A percentile compares a stretch with the other conserved stretches of the same genome.
These are phyloP conservation scores for Parnassius orleans DNA, from an alignment of 2,888 invertebrate species.

Conservation along the genomic window DNA sequence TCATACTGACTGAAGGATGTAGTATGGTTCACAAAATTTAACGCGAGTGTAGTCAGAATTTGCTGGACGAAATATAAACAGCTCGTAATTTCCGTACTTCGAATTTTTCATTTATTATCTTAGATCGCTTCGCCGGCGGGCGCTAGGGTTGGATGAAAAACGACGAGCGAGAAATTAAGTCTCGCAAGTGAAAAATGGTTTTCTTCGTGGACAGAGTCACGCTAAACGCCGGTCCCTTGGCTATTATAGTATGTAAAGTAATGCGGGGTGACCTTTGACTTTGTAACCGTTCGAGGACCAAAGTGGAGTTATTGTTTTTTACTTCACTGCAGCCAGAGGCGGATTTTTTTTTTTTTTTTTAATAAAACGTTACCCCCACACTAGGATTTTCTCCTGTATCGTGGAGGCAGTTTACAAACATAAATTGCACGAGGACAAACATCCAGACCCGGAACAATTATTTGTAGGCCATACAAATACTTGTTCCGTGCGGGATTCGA, in stretches of 20 bases:
- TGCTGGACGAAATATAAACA: too few relatives aligned
- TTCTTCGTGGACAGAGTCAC: conserved; percentile 51
- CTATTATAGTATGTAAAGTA: conserved; percentile 36
- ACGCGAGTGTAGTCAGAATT: too few relatives aligned
- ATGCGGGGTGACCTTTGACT: conserved; percentile 26
- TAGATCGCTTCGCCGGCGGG: conserved; percentile 23
- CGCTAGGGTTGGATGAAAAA: conserved; percentile 70
- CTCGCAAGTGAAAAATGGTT: conserved; percentile 70
- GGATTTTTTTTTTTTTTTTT: too few relatives aligned
- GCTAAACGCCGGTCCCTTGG: conserved; percentile 33
- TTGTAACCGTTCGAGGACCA: conserved; percentile 12
- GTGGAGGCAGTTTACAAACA: too few relatives aligned
- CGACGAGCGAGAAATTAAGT: conserved; percentile 70
- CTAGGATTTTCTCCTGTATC: too few relatives aligned
- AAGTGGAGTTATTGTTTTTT: conserved; percentile 1
- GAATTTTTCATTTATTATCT: conserved; percentile 22
- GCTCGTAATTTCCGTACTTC: neutral
- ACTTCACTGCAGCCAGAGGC: neutral
- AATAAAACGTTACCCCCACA: too few relatives aligned
- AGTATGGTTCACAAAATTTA: too few relatives aligned
- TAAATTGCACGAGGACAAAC: too few relatives aligned
- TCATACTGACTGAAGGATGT: too few relatives aligned
- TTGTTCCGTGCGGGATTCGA: too few relatives aligned
- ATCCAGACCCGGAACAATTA: too few relatives aligned
- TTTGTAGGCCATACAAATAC: too few relatives aligned